Percentiles rank a stretch among this genome's conserved stretches.
phyloP scores from a whole-genome alignment of 2,113 vertebrate species.

The Centropristis striata region DNA sequence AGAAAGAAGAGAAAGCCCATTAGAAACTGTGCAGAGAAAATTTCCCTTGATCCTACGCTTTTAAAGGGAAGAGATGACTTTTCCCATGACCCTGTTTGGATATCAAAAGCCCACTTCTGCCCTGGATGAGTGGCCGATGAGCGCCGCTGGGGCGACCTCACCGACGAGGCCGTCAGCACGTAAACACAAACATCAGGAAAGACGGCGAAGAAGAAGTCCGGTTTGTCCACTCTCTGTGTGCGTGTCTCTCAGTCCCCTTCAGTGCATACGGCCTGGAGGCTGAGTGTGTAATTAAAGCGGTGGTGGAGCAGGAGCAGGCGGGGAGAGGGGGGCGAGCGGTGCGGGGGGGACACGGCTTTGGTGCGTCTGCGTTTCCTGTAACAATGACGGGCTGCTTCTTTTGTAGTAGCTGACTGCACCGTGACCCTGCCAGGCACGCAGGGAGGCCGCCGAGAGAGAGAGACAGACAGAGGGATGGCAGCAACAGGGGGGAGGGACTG shows the following conservation, averaged over 20 bases:
- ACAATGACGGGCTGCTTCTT: conserved; percentile 77
- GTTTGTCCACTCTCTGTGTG: conserved; percentile 24
- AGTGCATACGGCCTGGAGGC: conserved; percentile 33
- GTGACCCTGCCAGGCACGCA: conserved; percentile 75
- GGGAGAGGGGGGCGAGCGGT: not conserved
- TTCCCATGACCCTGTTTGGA: conserved; percentile 42
- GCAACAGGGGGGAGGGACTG: conserved; percentile 45
- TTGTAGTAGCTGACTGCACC: conserved; percentile 82
- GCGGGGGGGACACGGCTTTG: conserved; percentile 15
- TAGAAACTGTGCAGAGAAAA: not conserved
- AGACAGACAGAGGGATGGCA: conserved; percentile 24
- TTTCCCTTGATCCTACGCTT: conserved; percentile 49
- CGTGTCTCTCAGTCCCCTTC: conserved; percentile 39
- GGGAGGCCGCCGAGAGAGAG: conserved; percentile 52
- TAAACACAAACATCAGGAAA: conserved; percentile 29
- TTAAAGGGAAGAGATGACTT: conserved; percentile 45
- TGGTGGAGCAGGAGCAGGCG: not conserved
- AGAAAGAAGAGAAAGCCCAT: conserved; percentile 24
- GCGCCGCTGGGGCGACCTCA: not conserved
- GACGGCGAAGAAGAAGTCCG: not conserved
- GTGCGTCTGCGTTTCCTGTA: conserved; percentile 72
- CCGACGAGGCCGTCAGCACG: conserved; percentile 12
- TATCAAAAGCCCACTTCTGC: conserved; percentile 49
- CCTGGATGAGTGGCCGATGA: conserved; percentile 5
- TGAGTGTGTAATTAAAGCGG: conserved; percentile 72